Percentiles rank a stretch among this genome's conserved stretches.
Conservation (phyloP, 2,113 vertebrate genomes). For the Rallus limicola region DNA sequence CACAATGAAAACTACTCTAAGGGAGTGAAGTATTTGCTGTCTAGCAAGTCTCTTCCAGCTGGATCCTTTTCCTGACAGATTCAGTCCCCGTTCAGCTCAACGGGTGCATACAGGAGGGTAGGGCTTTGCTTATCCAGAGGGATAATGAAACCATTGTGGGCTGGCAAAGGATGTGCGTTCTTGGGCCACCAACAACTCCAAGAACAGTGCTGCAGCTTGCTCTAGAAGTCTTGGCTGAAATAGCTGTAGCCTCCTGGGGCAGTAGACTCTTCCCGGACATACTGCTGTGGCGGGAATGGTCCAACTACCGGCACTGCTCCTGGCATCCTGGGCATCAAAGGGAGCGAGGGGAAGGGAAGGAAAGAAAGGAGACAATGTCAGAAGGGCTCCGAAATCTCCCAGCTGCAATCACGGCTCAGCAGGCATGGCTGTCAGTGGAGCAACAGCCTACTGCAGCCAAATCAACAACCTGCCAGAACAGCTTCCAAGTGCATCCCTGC, state of each 20-base stretch:
- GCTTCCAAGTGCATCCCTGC: slow-evolving; percentile 34
- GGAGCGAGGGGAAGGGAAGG: background rate
- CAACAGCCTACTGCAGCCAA: slow-evolving; percentile 20
- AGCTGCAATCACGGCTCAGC: slow-evolving; percentile 40
- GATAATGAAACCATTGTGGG: slow-evolving; percentile 62
- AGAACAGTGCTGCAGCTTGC: slow-evolving; percentile 51
- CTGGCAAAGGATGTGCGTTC: slow-evolving; percentile 66
- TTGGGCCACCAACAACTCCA: slow-evolving; percentile 56
- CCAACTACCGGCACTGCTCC: slow-evolving; percentile 68
- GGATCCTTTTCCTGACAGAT: slow-evolving; percentile 54
- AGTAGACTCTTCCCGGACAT: slow-evolving; percentile 72
- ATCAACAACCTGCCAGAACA: slow-evolving; percentile 27
- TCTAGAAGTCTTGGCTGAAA: slow-evolving; percentile 71
- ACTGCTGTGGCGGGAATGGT: slow-evolving; percentile 65
- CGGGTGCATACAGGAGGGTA: slow-evolving; percentile 43
- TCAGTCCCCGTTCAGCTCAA: slow-evolving; percentile 50
- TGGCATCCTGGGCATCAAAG: slow-evolving; percentile 66
- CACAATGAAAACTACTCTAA: slow-evolving; percentile 71
- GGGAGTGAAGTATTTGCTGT: slow-evolving; percentile 68
- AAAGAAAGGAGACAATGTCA: slow-evolving; percentile 18
- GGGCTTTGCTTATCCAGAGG: slow-evolving; percentile 67
- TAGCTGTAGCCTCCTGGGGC: slow-evolving; percentile 72
- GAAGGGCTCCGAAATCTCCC: slow-evolving; percentile 10
- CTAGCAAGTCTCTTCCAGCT: slow-evolving; percentile 67
- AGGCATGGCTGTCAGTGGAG: slow-evolving; percentile 16